These are phyloP conservation scores for Pituophis catenifer DNA, from an alignment of 2,113 vertebrate genomes.

Conservation along the genomic window DNA sequence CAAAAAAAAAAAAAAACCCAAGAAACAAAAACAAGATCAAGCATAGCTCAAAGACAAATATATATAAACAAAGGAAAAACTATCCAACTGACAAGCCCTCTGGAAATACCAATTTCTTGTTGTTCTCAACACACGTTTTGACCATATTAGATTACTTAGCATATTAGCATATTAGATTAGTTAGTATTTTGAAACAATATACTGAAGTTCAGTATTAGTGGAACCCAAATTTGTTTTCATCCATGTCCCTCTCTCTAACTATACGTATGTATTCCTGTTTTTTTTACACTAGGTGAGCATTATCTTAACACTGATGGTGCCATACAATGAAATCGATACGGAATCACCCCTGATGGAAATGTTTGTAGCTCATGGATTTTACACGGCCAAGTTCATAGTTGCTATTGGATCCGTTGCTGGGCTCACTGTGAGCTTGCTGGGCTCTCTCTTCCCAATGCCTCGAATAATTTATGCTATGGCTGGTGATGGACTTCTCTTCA, in stretches of 20 bases:
- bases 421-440: slow-evolving; percentile 90
- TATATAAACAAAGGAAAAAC: not conserved
- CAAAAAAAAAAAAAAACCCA: not conserved
- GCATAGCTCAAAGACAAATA: not conserved
- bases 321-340: slow-evolving; percentile 86
- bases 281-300: slow-evolving; percentile 82
- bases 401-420: slow-evolving; percentile 89
- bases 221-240: not conserved
- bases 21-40: not conserved
- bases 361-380: slow-evolving; percentile 89
- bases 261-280: not conserved
- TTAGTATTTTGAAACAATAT: not conserved
- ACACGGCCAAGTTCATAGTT: slow-evolving; percentile 87
- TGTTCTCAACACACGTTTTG: not conserved
- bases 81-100: not conserved
- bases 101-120: not conserved
- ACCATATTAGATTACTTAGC: too few relatives aligned
- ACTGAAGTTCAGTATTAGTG: not conserved
- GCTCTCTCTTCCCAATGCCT: slow-evolving; percentile 96
- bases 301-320: slow-evolving; percentile 94
- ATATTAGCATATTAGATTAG: too few relatives aligned
- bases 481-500: slow-evolving; percentile 93
- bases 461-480: slow-evolving; percentile 97
- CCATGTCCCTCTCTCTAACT: not conserved
- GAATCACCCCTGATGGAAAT: slow-evolving; percentile 98